These are phyloP conservation scores for Diaphora mendica DNA, from an alignment of 2,888 invertebrate species.

Conservation along the genomic window DNA sequence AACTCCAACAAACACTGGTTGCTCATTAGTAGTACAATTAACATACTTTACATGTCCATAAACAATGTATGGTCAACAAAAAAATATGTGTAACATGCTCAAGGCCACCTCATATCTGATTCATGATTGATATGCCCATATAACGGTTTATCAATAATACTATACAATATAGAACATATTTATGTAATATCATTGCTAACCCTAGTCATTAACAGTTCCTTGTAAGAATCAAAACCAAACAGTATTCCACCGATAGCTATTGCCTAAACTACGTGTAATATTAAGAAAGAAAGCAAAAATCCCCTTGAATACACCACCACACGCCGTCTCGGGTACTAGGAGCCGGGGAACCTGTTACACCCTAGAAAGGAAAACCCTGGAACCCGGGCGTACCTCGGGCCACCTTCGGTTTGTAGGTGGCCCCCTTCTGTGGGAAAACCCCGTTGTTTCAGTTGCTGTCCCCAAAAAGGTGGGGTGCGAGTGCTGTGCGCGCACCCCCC, in stretches of 20 bases:
- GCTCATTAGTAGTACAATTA: conserved; percentile 74
- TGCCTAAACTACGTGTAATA: not conserved
- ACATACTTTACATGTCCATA: conserved; percentile 68
- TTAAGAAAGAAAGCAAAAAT: too few relatives aligned
- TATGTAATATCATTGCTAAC: not conserved
- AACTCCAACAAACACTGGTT: conserved; percentile 56
- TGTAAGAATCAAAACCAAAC: not conserved
- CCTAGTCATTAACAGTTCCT: not conserved
- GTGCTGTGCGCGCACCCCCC: too few relatives aligned
- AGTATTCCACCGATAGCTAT: not conserved
- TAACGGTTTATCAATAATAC: not conserved
- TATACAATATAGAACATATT: not conserved
- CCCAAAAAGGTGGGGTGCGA: too few relatives aligned
- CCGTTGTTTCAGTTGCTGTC: too few relatives aligned
- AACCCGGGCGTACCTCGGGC: too few relatives aligned
- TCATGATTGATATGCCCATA: conserved; percentile 54
- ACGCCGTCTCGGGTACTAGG: too few relatives aligned
- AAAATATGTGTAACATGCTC: conserved; percentile 53
- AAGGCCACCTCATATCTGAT: conserved; percentile 61
- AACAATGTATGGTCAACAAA: conserved; percentile 59
- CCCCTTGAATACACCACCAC: too few relatives aligned
- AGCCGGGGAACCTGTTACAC: too few relatives aligned
- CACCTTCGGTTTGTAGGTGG: too few relatives aligned
- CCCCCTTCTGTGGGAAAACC: too few relatives aligned
- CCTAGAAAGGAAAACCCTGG: too few relatives aligned